Conservation (phyloP, 2,888 invertebrate genomes). For the Desoria tigrina region DNA sequence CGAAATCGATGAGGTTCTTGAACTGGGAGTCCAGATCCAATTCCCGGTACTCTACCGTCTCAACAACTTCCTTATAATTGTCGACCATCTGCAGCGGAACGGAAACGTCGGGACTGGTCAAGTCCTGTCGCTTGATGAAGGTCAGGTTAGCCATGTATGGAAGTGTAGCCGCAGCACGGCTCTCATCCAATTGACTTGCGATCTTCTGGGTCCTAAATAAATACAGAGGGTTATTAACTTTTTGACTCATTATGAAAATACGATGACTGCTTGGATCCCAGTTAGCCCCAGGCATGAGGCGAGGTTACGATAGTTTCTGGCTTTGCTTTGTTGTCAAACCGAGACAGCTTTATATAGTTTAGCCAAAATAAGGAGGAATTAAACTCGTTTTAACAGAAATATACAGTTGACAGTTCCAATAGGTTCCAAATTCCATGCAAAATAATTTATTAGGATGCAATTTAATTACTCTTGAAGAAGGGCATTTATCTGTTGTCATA, state of each 20-base stretch:
- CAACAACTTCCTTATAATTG: neutral
- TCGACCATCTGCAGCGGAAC: neutral
- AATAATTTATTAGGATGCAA: neutral
- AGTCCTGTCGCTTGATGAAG: constrained; percentile 11
- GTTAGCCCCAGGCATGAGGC: too few relatives aligned
- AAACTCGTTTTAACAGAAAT: too few relatives aligned
- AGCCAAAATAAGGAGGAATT: too few relatives aligned
- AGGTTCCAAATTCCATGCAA: neutral
- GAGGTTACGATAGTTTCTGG: too few relatives aligned
- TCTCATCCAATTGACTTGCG: constrained; percentile 6
- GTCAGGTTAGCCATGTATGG: constrained; percentile 15
- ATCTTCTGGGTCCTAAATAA: neutral
- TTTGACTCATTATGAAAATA: too few relatives aligned
- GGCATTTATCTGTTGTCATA: neutral
- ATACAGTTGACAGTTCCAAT: too few relatives aligned
- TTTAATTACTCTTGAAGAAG: constrained; percentile 3
- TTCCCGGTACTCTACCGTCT: neutral
- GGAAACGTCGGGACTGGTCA: neutral
- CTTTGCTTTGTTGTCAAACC: too few relatives aligned
- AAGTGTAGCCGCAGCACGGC: neutral
- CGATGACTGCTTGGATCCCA: too few relatives aligned
- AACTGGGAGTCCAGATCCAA: constrained; percentile 8
- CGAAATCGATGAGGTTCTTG: constrained; percentile 1
- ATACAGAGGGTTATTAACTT: too few relatives aligned
- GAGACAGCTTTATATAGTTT: too few relatives aligned